Evolutionary conservation across 2,888 invertebrate genomes (phyloP).

Genomic region (Heliconius cydno): DNA sequence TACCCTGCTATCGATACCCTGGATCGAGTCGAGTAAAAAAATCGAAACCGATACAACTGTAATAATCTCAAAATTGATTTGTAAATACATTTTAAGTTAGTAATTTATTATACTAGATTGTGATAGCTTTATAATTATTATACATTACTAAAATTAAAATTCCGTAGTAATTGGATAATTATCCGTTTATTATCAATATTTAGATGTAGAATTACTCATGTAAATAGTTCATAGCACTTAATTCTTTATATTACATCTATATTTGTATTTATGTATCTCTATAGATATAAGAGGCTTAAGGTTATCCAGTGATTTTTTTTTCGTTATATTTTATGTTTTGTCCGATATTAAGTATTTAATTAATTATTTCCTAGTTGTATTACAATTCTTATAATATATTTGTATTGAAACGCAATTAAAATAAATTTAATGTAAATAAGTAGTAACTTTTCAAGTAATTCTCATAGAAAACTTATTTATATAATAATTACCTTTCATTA

Average conservation of each 20-base stretch:
- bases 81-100: slow-evolving; percentile 55
- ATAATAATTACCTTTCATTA: not conserved
- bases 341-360: not conserved
- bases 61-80: slow-evolving; percentile 42
- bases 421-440: not conserved
- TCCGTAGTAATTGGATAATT: slow-evolving; percentile 48
- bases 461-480: too few species aligned
- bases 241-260: not conserved
- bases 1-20: too few species aligned
- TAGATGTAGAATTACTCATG: slow-evolving; percentile 51
- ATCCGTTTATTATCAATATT: slow-evolving; percentile 41
- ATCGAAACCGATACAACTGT: not conserved
- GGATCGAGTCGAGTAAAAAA: slow-evolving; percentile 3
- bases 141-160: slow-evolving; percentile 35
- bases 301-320: not conserved
- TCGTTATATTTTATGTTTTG: not conserved
- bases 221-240: slow-evolving; percentile 57
- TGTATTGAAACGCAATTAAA: not conserved
- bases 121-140: slow-evolving; percentile 66
- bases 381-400: not conserved
- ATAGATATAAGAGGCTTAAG: slow-evolving; percentile 9
- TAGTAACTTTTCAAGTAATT: not conserved
- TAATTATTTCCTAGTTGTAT: not conserved
- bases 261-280: slow-evolving; percentile 1
- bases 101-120: slow-evolving; percentile 79